Base-by-base conservation (phyloP, 2,888 invertebrate species). In the Smittia sp. region DNA sequence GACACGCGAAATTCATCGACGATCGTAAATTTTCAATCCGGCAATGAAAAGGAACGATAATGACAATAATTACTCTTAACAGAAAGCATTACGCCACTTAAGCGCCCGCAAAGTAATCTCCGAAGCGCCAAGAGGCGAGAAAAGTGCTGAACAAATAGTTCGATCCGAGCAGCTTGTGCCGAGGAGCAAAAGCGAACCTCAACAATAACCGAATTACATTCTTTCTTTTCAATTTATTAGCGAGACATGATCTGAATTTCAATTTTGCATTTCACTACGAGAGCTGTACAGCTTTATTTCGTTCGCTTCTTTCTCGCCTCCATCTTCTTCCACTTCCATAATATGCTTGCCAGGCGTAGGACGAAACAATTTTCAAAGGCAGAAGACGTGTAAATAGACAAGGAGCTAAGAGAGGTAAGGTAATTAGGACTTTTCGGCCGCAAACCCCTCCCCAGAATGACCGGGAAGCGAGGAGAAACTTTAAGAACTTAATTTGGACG, bases 181-280 rank as follows among this genome's bases (percentile, higher is more conserved):
- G 39, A 9, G 46, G 13, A 46, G 32, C 46, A 46, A 46, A 46
- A 15, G n/a, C 13, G 46, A 46, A n/a, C 38, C 54, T 72, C 72
- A 25, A 72, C 72, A 72, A 72, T 62, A 62, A 72, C 72, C 72
- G 62, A 72, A 72, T 62, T 70, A 54, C 69, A 70, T 70, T 70
- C 52, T 52, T 70, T 54, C 69, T 70, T 70, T 72, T 72, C 72
- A 72, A 72, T 72, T 72, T 72, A 72, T 72, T 72, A 72, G 32
- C 13, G 58, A 20, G 38, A 27, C 72, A 72, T 72, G 72, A 58
- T 58, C 38, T 58, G 72, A 72, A 72, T 72, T 72, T 72, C 32
- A 72, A 72, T 72, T 70, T 58, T 27, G 41, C 41, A 68, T 68
- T 41, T 68, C 15, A 41, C 41, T 52, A 20, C 68, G 38, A 38